Base-by-base conservation (phyloP, 2,797 vertebrate genomes). In the Australoheros facetus region DNA sequence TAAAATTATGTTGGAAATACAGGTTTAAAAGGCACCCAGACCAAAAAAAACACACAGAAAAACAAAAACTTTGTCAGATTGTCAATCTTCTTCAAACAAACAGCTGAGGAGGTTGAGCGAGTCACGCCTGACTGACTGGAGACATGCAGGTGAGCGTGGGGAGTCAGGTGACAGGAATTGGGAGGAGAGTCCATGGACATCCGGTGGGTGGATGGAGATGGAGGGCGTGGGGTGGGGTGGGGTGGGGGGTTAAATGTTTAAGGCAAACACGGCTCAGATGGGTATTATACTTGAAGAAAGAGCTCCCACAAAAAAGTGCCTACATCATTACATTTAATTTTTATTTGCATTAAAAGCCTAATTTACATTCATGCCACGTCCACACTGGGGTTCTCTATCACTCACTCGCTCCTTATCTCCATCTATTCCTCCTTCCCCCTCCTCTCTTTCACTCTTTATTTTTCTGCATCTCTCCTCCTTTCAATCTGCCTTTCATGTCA, bases 281-380 rank as follows among this genome's bases (percentile, higher is more conserved):
- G 8, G 42, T 73, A 64, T 69, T 87, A 60, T 26, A 83, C 82
- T 82, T 74, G 58, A 19, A 83, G 64, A 53, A 86, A 85, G 54
- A 87, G 60, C 78, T 77, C 70, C 42, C 48, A 48, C 23, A 66
- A 42, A 66, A 85, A 91, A 93, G 80, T 75, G 84, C 54, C 60
- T 32, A 77, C 79, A 87, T 78, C 75, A 71, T 73, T 82, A 83
- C 60, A 73, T 82, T 89, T 62, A 32, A 84, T 90, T 83, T 84
- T 75, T 77, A 81, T 86, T 90, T 87, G 78, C 80, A 91, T 85
- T 71, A 64, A 58, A 89, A 87, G 78, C 76, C 71, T 66, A 75
- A 84, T 92, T 92, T 87, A 92, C 88, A 92, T 91, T 93, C 87
- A 86, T n/a, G 28, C 23, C 42, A 53, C 73, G 78, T 88, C 87